Evolutionary conservation across 1,140 invertebrate genomes (phyloP), one percentile per base, ranked within the genome.

Genomic region (Ips typographus): DNA sequence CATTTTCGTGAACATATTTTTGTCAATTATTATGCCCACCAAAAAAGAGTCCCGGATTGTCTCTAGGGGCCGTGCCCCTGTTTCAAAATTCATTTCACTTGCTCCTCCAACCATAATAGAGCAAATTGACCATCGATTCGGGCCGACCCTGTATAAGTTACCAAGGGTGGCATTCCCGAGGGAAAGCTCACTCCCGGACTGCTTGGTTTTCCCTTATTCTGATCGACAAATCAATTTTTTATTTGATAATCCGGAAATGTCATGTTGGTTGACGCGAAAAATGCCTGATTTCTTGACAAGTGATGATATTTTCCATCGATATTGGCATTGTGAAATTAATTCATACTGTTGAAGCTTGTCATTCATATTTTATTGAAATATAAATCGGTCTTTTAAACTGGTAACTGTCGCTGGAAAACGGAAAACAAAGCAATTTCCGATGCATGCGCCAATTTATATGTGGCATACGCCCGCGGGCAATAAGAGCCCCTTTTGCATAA

Each of bases 51-150:
- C 2, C n/a, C 7, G 22, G 53, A 7, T 5, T 56, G 7, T 56
- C 53, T 37, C 47, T 37, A 40, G n/a, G 37, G 43, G 40, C 39
- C 22, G 40, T 52, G 5, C 36, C 22, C 56, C 57, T 40, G 39
- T 60, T 67, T 66, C 37, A 58, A 66, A 66, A 66, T 66, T 66
- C 64, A 66, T 66, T 66, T 57, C 22, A 66, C 49, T 44, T 66
- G 64, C 55, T 66, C 53, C 36, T 22, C 47, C 51, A 43, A 62
- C 66, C 66, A 68, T 68, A 68, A 68, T 68, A 52, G 59, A 62
- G 59, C 66, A 68, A 68, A 68, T 68, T 68, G 66, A 68, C 66
- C 66, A 62, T 61, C 62, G 66, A 62, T 59, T 58, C 38, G 56
- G 59, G 62, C 65, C 52, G 57, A 67, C 66, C 65, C 52, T 68